Evolutionary conservation across 2,797 vertebrate genomes (phyloP), one percentile per base, ranked within the genome.

Genomic region (Myiotriccus ornatus): DNA sequence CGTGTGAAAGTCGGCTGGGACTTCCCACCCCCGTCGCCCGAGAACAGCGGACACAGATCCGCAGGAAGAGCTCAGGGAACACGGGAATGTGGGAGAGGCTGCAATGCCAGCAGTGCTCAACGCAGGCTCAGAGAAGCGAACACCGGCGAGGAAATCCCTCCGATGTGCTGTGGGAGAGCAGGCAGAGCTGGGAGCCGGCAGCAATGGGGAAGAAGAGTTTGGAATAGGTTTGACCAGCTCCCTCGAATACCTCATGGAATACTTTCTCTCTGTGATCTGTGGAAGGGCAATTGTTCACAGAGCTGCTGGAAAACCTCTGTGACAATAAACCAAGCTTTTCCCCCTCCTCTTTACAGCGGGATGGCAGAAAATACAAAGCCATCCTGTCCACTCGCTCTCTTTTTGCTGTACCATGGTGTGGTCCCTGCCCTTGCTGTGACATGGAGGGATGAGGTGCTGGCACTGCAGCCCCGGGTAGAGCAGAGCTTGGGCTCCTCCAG

Each of bases 11-110:
- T 2, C 3, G 1, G 24, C 83, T 25, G 79, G 17, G 64, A 63
- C 32, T 32, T 20, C 22, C 18, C 14, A 4, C 3, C 21, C n/a
- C 23, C 0, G 0, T 1, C 0, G 3, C 32, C 0, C 3, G 55
- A 78, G 67, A 46, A 12, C 7, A 6, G 65, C 63, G 32, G 35
- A 55, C 10, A 2, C 1, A 1, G 79, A 43, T 55, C 28, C 1
- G 3, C 22, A 19, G 10, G 41, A 34, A 41, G 52, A 53, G 49
- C 52, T 6, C 41, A 13, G n/a, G n/a, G 52, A 56, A 47, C 56
- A 8, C 39, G 16, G 35, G 35, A 43, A 50, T 0, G 2, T 22
- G 52, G 57, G 46, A 87, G 55, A 76, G 14, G 30, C 57, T 14
- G 57, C 57, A 37, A 19, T 9, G 57, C 35, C 35, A 24, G 34